Evolutionary conservation across 1,140 invertebrate genomes (phyloP).

Genomic region (Latrodectus geometricus): DNA sequence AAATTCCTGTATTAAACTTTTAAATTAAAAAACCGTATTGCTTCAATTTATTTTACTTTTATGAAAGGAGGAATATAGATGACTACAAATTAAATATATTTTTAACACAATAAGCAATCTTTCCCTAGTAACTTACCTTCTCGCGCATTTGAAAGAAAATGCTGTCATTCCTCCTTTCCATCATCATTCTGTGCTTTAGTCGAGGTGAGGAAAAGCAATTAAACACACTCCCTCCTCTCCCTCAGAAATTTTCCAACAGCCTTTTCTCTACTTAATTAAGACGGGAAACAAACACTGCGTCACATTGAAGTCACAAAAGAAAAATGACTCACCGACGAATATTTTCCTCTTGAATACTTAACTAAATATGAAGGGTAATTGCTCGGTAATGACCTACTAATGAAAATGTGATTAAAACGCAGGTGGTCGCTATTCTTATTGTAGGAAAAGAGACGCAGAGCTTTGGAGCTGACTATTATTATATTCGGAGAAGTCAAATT

Average conservation of each 20-base stretch:
- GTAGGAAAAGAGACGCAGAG: not conserved
- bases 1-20: no score
- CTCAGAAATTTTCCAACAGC: not conserved
- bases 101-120: not conserved
- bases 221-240: not conserved
- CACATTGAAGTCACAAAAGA: not conserved
- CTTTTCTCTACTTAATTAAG: slow-evolving; percentile 24
- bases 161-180: no score
- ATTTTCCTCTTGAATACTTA: slow-evolving; percentile 34
- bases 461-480: not conserved
- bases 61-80: not conserved
- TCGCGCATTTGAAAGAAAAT: no score
- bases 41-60: not conserved
- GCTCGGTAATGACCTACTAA: slow-evolving; percentile 32
- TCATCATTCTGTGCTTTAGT: not conserved
- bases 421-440: slow-evolving; percentile 15
- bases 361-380: slow-evolving; percentile 41
- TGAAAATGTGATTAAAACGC: slow-evolving; percentile 45
- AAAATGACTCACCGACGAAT: not conserved
- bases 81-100: not conserved
- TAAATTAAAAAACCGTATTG: not conserved
- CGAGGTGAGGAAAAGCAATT: slow-evolving; percentile 6
- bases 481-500: slow-evolving; percentile 2
- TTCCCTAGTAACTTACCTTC: not conserved
- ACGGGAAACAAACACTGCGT: not conserved